Evolutionary conservation across 2,888 invertebrate genomes (phyloP), one percentile per base, ranked within the genome.

Genomic region (Noctuana brunneofusca): DNA sequence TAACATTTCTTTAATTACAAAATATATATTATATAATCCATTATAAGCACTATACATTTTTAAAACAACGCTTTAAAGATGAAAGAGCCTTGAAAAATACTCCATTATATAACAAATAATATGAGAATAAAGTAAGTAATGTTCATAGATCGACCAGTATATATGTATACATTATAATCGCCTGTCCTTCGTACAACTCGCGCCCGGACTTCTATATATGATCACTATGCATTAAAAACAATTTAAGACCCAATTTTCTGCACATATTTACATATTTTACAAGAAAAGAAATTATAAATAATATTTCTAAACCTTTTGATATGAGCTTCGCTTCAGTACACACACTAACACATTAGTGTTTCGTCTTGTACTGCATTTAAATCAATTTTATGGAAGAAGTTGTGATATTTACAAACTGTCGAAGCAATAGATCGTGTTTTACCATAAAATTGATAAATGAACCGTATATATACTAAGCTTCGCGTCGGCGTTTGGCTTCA

Each of bases 231-330:
- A 52, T 57, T 63, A 52, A 55, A 81, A 79, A 81, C 75, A 75
- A 72, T 79, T 74, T 75, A 76, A 75, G 78, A 38, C 78, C 77
- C 67, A 72, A 77, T 79, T 79, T 76, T 83, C 82, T 81, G 80
- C 76, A 81, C 80, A 75, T 90, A 90, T 90, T 87, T 90, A 90
- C 90, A 90, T 89, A 87, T 88, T 84, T 83, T 90, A 90, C 90
- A 90, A 84, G 80, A 74, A 84, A 82, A 83, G 83, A 86, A 88
- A 87, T 78, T 80, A 86, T 84, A 83, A 84, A 84, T 83, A 82
- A 82, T 76, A 78, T 85, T 86, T 85, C 84, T 84, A 84, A 81
- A 83, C 84, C 82, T 86, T 50, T 85, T 87, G 90, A 89, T 88
- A 89, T 89, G 90, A 88, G 86, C 86, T 80, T 83, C 77, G 76